These are phyloP conservation scores for Caenorhabditis sp. DNA, from an alignment of 2,888 invertebrate species.

Conservation along the genomic window DNA sequence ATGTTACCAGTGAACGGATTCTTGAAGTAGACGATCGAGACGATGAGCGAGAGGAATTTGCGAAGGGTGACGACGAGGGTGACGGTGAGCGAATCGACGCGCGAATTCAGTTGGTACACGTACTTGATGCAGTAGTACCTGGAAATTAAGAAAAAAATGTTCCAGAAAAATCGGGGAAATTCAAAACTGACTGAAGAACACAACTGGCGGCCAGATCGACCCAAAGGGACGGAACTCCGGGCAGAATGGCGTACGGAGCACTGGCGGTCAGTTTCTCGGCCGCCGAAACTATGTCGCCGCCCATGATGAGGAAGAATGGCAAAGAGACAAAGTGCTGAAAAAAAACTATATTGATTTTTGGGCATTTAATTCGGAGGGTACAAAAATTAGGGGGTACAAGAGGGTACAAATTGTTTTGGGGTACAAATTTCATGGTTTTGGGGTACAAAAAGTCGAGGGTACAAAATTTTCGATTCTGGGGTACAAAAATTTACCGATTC, in stretches of 20 bases:
- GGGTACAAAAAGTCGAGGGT: no score
- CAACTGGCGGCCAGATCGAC: constrained; percentile 70
- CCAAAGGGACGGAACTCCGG: constrained; percentile 73
- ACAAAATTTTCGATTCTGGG: no score
- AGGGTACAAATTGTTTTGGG: no score
- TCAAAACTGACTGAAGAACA: constrained; percentile 68
- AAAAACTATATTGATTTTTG: not conserved
- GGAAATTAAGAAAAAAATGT: constrained; percentile 46
- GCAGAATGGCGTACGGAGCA: constrained; percentile 45
- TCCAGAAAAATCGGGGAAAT: not conserved
- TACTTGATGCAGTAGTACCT: constrained; percentile 92
- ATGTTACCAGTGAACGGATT: constrained; percentile 88
- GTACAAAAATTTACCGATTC: no score
- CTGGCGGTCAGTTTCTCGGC: constrained; percentile 84
- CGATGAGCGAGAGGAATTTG: constrained; percentile 94
- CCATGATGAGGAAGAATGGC: constrained; percentile 89
- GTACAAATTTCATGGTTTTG: no score
- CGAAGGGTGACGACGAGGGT: constrained; percentile 94
- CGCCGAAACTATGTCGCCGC: constrained; percentile 87
- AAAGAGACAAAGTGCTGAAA: constrained; percentile 89
- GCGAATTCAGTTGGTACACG: constrained; percentile 93
- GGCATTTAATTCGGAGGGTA: no score
- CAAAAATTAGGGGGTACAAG: no score
- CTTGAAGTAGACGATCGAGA: constrained; percentile 92
- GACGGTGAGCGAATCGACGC: constrained; percentile 86